Evolutionary conservation across 1,140 invertebrate species (phyloP), one percentile per base, ranked within the genome.

Genomic region (Cardiocondyla obscurior): DNA sequence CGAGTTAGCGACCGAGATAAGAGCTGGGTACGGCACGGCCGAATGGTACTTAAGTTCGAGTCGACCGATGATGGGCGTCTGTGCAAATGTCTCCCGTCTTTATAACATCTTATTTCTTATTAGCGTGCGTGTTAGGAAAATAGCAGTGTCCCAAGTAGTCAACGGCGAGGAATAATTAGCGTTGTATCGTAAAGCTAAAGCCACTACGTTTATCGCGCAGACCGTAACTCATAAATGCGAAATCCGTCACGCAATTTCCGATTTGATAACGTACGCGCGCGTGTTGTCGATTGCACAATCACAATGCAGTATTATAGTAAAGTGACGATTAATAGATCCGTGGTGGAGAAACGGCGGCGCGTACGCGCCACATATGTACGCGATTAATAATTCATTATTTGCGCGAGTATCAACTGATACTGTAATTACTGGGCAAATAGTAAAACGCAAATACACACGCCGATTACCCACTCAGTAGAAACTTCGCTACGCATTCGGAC

Each of bases 1-100:
- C 85, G 85, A 88, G 83, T 85, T 87, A 85, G 82, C 82, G 57
- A 62, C 22, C 74, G 49, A 85, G 86, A 88, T 88, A 88, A 87
- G 85, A 46, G 44, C 44, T 44, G 57, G 49, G 44, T 16, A 28
- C 53, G 64, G 69, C 39, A 65, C 22, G 36, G 74, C 36, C 57
- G 74, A 87, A 87, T 46, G 51, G 62, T 65, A 84, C 57, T 77
- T 72, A 28, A 46, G 39, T 49, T 51, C 30, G 65, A 77, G 82
- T 82, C 73, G 53, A 25, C 19, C 62, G 60, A 39, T 57, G 81
- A 86, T 72, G 60, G 73, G 67, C 60, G 72, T 46, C 10, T 51
- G 28, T 46, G 69, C 84, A 83, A 86, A 87, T 73, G n/a, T 58
- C 65, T 58, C 67, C 51, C 65, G 53, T 49, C 36, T 39, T 46